Evolutionary conservation across 1,140 invertebrate species (phyloP).

Genomic region (Bombus balteatus): DNA sequence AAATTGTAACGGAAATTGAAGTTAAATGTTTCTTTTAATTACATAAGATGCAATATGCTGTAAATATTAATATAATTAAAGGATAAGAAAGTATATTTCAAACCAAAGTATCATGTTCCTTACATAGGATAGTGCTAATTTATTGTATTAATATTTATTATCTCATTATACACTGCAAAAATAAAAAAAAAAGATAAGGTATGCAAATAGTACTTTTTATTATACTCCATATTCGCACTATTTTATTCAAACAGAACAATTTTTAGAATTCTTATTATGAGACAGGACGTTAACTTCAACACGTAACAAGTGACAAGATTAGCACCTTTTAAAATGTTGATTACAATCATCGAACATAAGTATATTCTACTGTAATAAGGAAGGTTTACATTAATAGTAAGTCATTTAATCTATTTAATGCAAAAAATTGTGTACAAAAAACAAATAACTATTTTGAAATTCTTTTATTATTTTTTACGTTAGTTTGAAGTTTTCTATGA

Average conservation of each 20-base stretch:
- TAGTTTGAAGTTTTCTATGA: slow-evolving; percentile 6
- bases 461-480: slow-evolving; percentile 19
- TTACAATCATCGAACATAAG: slow-evolving; percentile 9
- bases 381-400: slow-evolving; percentile 4
- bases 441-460: slow-evolving; percentile 28
- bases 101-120: slow-evolving; percentile 72
- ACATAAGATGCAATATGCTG: slow-evolving; percentile 14
- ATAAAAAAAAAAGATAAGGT: slow-evolving; percentile 60
- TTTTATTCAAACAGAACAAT: slow-evolving; percentile 51
- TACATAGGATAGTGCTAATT: slow-evolving; percentile 48
- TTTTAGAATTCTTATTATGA: slow-evolving; percentile 43
- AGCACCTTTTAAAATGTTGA: slow-evolving; percentile 26
- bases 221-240: not conserved
- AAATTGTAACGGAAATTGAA: slow-evolving; percentile 8
- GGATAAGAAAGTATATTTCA: slow-evolving; percentile 65
- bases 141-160: slow-evolving; percentile 59
- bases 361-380: not conserved
- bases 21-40: slow-evolving; percentile 11
- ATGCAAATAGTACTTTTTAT: slow-evolving; percentile 29
- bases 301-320: slow-evolving; percentile 51
- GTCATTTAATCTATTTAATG: slow-evolving; percentile 15
- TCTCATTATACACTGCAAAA: slow-evolving; percentile 47
- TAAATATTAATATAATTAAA: slow-evolving; percentile 63
- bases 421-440: slow-evolving; percentile 17
- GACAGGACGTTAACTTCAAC: slow-evolving; percentile 43